Percentiles rank a stretch among this genome's conserved stretches.
phyloP scores from a whole-genome alignment of 37 sponge, comb jelly and placozoan species.

The Chondrosia reniformis region DNA sequence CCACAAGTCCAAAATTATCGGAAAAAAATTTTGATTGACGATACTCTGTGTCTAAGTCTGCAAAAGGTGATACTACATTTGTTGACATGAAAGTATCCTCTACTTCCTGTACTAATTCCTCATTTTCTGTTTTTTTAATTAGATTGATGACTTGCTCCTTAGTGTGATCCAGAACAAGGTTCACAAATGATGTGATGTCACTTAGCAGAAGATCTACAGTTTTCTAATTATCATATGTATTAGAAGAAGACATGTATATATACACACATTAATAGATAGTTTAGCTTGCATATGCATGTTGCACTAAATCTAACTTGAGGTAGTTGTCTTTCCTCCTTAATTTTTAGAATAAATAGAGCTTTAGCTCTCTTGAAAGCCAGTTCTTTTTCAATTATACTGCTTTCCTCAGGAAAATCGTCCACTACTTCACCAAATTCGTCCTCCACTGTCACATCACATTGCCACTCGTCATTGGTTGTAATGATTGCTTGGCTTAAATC shows the following conservation, averaged over 20 bases:
- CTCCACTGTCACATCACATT: background rate
- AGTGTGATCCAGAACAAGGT: background rate
- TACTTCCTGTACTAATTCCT: background rate
- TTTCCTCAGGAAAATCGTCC: background rate
- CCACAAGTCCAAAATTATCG: constrained; percentile 1
- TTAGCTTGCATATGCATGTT: no score
- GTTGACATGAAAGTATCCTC: background rate
- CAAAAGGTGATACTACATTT: background rate
- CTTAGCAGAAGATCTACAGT: no score
- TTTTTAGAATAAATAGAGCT: background rate
- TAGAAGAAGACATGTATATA: no score
- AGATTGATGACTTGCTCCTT: background rate
- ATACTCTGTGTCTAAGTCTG: constrained; percentile 12
- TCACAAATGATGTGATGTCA: no score
- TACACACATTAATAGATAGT: no score
- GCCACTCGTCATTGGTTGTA: background rate
- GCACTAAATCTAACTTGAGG: background rate
- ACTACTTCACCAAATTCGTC: background rate
- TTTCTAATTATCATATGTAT: background rate
- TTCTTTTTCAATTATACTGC: no score
- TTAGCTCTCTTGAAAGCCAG: background rate
- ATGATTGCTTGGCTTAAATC: background rate
- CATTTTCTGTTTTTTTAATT: no score
- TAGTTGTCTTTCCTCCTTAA: background rate
- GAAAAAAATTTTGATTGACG: background rate